Conservation (phyloP, 37 sponge, comb jelly and placozoan species). For the Chondrilla cf. caribensis region DNA sequence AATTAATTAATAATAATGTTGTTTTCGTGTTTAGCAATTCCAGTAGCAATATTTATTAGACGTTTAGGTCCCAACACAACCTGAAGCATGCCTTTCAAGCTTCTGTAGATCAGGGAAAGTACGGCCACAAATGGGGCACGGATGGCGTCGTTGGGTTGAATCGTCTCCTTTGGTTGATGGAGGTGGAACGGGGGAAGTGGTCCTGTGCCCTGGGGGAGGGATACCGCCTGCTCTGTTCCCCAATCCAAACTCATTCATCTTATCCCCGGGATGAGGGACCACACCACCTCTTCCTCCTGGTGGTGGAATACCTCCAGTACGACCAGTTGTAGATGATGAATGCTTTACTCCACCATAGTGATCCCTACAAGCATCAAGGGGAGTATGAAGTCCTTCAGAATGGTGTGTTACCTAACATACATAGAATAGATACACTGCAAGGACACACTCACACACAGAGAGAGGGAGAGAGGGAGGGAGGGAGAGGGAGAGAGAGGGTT, state of each 20-base stretch:
- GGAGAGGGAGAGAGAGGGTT: too few species aligned
- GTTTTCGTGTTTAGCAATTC: too few species aligned
- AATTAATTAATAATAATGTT: too few species aligned
- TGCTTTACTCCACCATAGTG: too few species aligned
- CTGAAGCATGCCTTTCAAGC: slow-evolving; percentile 5
- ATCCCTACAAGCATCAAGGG: too few species aligned
- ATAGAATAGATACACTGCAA: too few species aligned
- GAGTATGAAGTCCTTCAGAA: too few species aligned
- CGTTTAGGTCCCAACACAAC: background rate
- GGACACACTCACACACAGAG: too few species aligned
- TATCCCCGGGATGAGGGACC: background rate
- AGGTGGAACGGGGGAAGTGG: too few species aligned
- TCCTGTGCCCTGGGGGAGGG: background rate
- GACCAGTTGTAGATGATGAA: too few species aligned
- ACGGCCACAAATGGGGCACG: slow-evolving; percentile 27
- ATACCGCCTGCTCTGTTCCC: background rate
- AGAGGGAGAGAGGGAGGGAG: background rate
- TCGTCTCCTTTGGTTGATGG: background rate
- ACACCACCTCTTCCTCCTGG: background rate
- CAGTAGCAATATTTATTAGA: too few species aligned
- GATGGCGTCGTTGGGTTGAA: background rate
- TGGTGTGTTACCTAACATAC: too few species aligned
- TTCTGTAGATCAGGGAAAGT: slow-evolving; percentile 17
- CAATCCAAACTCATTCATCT: background rate
- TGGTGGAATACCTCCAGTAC: background rate